Base-by-base conservation (phyloP, 2,888 invertebrate genomes). In the Agonopterix alstromeriana region DNA sequence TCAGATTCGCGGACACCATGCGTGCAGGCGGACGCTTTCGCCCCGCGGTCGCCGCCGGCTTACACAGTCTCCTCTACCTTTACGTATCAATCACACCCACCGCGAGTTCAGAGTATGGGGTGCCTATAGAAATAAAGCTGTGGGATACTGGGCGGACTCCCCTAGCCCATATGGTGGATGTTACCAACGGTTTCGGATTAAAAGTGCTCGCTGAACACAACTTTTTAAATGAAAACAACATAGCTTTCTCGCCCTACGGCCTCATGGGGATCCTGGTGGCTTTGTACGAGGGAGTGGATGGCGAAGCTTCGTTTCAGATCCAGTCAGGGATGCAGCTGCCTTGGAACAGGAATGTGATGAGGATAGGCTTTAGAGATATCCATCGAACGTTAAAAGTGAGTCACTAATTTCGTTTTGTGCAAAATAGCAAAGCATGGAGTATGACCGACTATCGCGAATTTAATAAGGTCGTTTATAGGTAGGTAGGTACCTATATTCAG, bases 241-340 rank as follows among this genome's bases (percentile, higher is more conserved):
- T 95, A 48, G 96, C 95, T 3, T 93, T 96, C 70, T 96, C 96
- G 0, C 96, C 96, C 8, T 95, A 95, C 56, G 95, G 96, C 2
- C 85, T 95, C 51, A 92, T 93, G 66, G 95, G 95, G 60, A 94
- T 96, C 27, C 80, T 96, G 60, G 91, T 94, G 49, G 94, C 95
- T 2, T 82, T 96, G 10, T 94, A 92, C 70, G 96, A 96, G 76
- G 96, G 95, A 35, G 91, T 95, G 0, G 89, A 92, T 44, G 95
- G 95, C 8, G 91, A 91, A 55, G 93, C 95, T 43, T 91, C 92
- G 17, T 88, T 90, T 47, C 95, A 96, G 82, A 92, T 96, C 52
- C 90, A 92, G 55, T 90, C 92, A 48, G 91, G 93, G 8, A 84
- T 94, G 60, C 91, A 91, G 51, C 78, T 96, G 56, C 95, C 96